Conservation (phyloP, 2,888 invertebrate species). For the Scaptomyza caliginosa region DNA sequence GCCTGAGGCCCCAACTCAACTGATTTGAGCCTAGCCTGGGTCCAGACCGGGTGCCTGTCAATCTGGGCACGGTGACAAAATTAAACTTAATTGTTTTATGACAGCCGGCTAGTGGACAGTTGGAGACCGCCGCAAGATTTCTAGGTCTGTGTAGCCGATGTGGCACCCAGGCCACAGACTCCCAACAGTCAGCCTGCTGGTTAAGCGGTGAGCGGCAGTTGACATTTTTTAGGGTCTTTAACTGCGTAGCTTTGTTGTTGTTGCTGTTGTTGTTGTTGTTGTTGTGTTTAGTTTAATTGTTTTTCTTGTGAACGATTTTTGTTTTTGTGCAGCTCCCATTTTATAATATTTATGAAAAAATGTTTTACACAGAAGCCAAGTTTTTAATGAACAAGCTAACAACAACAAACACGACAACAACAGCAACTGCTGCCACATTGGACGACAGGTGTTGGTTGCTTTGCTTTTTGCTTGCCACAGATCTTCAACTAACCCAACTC, state of each 20-base stretch:
- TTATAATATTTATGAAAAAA: slow-evolving; percentile 77
- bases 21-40: slow-evolving; percentile 18
- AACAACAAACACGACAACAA: slow-evolving; percentile 4
- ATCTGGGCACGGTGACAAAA: slow-evolving; percentile 73
- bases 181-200: slow-evolving; percentile 18
- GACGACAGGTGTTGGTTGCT: slow-evolving; percentile 72
- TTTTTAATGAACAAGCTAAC: slow-evolving; percentile 64
- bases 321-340: slow-evolving; percentile 67
- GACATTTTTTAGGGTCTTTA: slow-evolving; percentile 79
- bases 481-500: slow-evolving; percentile 27
- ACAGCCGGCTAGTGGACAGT: slow-evolving; percentile 57
- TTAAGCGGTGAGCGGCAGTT: slow-evolving; percentile 57
- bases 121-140: slow-evolving; percentile 37
- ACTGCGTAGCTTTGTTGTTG: slow-evolving; percentile 63
- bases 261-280: not conserved
- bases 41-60: slow-evolving; percentile 21
- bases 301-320: slow-evolving; percentile 76
- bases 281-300: slow-evolving; percentile 65
- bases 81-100: slow-evolving; percentile 81
- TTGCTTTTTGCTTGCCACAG: not conserved
- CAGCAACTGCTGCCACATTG: slow-evolving; percentile 50
- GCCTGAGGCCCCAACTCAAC: slow-evolving; percentile 11
- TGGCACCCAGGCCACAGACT: slow-evolving; percentile 60
- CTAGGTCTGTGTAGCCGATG: slow-evolving; percentile 64
- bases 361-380: slow-evolving; percentile 78